phyloP scores from a whole-genome alignment of 2,113 vertebrate species.

The Raja brachyura region DNA sequence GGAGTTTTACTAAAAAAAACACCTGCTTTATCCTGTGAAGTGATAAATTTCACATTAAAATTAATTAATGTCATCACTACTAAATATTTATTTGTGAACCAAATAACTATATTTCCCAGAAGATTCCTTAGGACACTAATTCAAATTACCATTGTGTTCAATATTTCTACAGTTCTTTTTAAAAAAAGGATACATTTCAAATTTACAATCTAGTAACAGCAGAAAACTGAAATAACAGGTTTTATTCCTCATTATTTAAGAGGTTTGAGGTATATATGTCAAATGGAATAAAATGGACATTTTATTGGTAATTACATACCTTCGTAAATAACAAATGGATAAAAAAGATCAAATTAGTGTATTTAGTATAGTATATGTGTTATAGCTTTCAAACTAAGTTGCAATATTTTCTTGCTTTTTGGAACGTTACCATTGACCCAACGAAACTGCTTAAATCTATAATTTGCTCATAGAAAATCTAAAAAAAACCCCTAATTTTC shows the following conservation, averaged over 20 bases:
- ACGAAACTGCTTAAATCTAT: background rate
- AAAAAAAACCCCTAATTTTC: background rate
- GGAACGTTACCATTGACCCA: conserved; percentile 1
- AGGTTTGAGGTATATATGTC: conserved; percentile 22
- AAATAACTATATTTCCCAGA: background rate
- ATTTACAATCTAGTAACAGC: background rate
- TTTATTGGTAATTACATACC: background rate
- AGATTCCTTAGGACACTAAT: background rate
- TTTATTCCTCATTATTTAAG: conserved; percentile 8
- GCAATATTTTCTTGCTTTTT: background rate
- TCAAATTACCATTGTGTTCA: background rate
- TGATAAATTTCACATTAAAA: background rate
- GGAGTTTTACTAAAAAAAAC: background rate
- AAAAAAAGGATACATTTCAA: background rate
- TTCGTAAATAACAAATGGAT: background rate
- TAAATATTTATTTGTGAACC: conserved; percentile 9
- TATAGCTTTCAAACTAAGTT: background rate
- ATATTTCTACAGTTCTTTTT: background rate
- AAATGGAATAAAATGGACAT: background rate
- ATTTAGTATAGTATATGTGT: background rate
- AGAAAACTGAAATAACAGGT: background rate
- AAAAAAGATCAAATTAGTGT: conserved; percentile 6
- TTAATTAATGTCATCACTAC: background rate
- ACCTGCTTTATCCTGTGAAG: no score
- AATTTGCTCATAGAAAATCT: background rate